These are phyloP conservation scores for Procavia capensis DNA, from an alignment of 2,113 vertebrate genomes.

Conservation along the genomic window DNA sequence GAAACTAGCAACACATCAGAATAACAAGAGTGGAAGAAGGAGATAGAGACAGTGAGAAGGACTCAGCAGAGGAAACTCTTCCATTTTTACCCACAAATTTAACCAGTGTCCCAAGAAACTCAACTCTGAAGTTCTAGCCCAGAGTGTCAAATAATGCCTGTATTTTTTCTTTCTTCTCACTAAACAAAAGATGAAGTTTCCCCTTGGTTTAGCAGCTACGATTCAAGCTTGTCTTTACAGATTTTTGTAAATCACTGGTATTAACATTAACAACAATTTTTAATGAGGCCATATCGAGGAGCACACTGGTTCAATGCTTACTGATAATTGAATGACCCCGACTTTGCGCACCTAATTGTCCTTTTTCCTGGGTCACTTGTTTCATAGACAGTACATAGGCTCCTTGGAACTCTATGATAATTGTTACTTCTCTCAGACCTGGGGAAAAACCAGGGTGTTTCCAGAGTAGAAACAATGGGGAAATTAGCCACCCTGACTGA, in stretches of 20 bases:
- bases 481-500: not conserved
- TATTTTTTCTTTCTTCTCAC: not conserved
- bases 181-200: not conserved
- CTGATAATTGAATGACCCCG: constrained; percentile 7
- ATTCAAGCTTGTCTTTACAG: not conserved
- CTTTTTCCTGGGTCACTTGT: not conserved
- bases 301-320: not conserved
- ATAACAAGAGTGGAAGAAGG: not conserved
- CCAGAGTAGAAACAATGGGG: not conserved
- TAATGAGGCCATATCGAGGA: not conserved
- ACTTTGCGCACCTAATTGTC: not conserved
- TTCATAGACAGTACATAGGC: not conserved
- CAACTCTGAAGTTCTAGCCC: not conserved
- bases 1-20: not conserved
- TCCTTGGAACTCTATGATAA: not conserved
- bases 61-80: not conserved
- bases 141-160: not conserved
- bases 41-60: too few relatives aligned
- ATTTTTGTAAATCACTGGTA: constrained; percentile 33
- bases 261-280: constrained; percentile 55
- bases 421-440: not conserved
- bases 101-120: not conserved
- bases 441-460: not conserved
- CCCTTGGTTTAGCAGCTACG: not conserved
- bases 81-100: not conserved